These are phyloP conservation scores for Hypsibius dujardini DNA, from an alignment of 1,140 invertebrate genomes.

Conservation along the genomic window DNA sequence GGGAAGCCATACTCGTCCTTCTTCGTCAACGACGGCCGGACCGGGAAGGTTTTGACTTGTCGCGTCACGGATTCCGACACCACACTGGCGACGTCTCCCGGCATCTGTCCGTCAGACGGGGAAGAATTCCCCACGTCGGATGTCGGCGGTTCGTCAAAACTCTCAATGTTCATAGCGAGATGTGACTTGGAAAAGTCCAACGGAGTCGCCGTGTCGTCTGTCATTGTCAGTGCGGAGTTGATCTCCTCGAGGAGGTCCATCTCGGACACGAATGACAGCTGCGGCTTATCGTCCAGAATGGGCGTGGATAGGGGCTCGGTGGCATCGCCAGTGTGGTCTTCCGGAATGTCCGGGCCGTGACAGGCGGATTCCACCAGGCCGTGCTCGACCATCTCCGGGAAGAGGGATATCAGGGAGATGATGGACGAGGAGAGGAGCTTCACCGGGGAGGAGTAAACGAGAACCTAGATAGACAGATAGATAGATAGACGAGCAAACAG, in stretches of 20 bases:
- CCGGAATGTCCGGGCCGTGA: slow-evolving; percentile 44
- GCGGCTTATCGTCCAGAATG: slow-evolving; percentile 21
- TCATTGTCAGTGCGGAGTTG: slow-evolving; percentile 19
- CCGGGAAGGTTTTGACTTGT: slow-evolving; percentile 20
- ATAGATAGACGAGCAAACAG: no score
- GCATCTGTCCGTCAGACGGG: not conserved
- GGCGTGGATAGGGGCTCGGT: slow-evolving; percentile 20
- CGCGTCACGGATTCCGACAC: slow-evolving; percentile 18
- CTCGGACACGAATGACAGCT: slow-evolving; percentile 26
- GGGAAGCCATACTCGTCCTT: slow-evolving; percentile 62
- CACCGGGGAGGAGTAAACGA: slow-evolving; percentile 83
- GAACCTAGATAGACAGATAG: slow-evolving; percentile 35
- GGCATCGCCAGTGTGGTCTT: slow-evolving; percentile 19
- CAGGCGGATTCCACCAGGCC: slow-evolving; percentile 60
- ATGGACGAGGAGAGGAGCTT: slow-evolving; percentile 67
- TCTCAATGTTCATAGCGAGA: slow-evolving; percentile 21
- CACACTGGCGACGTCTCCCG: slow-evolving; percentile 16
- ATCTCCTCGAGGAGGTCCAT: slow-evolving; percentile 28
- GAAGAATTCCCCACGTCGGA: no score
- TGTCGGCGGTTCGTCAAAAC: slow-evolving; percentile 22
- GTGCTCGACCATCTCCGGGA: slow-evolving; percentile 70
- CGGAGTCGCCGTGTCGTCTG: slow-evolving; percentile 22
- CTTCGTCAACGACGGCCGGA: slow-evolving; percentile 26
- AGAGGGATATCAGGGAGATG: slow-evolving; percentile 67
- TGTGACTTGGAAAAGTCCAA: slow-evolving; percentile 20